Evolutionary conservation across 2,113 vertebrate genomes (phyloP).

Genomic region (Eptatretus burgeri): DNA sequence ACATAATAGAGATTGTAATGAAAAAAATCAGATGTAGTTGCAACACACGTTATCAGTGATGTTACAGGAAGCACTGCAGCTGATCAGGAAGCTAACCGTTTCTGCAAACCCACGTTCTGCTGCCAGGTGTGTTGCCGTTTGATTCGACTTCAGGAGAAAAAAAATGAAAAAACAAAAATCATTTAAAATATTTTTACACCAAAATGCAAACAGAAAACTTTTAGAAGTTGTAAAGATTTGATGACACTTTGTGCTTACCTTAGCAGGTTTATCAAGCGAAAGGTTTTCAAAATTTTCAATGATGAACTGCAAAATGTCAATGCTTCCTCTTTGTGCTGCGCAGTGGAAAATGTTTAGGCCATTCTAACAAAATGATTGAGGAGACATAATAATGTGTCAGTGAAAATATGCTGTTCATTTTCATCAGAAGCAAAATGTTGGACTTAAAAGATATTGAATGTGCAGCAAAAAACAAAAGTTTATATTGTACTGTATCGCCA

Average conservation of each 20-base stretch:
- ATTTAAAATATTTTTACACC: no score
- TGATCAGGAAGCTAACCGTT: conserved; percentile 38
- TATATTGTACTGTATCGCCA: no score
- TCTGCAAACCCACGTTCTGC: conserved; percentile 30
- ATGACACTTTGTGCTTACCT: conserved; percentile 16
- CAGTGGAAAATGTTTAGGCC: conserved; percentile 46
- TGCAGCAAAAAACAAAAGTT: no score
- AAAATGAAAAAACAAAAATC: conserved; percentile 12
- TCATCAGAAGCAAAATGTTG: no score
- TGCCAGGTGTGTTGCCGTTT: conserved; percentile 38
- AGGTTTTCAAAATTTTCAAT: conserved; percentile 36
- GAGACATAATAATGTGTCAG: background rate
- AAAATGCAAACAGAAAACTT: background rate
- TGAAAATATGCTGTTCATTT: no score
- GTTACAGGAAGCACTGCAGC: conserved; percentile 10
- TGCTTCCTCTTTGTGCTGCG: conserved; percentile 38
- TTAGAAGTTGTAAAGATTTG: background rate
- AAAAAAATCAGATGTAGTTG: no score
- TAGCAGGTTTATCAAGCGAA: conserved; percentile 27
- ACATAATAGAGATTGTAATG: no score
- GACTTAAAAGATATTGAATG: no score
- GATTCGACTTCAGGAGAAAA: conserved; percentile 26
- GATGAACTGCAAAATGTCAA: conserved; percentile 29
- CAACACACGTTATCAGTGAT: no score
- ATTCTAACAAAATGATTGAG: conserved; percentile 17